Evolutionary conservation across 1,140 invertebrate species (phyloP), one percentile per base, ranked within the genome.

Genomic region (Papilio glaucus): DNA sequence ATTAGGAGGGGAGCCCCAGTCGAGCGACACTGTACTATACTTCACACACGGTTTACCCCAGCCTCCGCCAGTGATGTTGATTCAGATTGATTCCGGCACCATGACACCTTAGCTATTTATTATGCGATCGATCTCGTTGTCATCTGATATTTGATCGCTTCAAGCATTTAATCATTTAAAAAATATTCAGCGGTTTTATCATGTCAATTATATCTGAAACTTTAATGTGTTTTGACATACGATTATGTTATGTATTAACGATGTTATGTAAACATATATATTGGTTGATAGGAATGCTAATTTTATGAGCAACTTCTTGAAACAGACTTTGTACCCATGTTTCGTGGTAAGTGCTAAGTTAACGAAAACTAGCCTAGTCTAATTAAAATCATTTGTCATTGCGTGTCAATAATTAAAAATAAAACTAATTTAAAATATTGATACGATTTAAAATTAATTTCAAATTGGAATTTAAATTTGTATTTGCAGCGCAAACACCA

Each of bases 1-100:
- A 69, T 69, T 53, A 69, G 67, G 26, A 67, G 67, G 67, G 45
- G 67, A 26, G 42, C 13, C 15, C 7, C 45, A 62, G 61, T 62
- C 13, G 33, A 37, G 42, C 42, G 29, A 41, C 63, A 67, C 63
- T 33, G 26, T 29, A 69, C 67, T 69, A 37, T 42, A 69, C 67
- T 69, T 65, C 67, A 33, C 67, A 37, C 67, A 49, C 33, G 62
- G 62, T 18, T 65, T 65, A 24, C 26, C 45, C 42, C 37, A 53
- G 65, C 26, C 45, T 15, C 37, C 12, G 61, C 15, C 29, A 45
- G 67, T 37, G 26, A 53, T 69, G 67, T 53, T 26, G 24, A 33
- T 49, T 49, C 15, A 29, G n/a, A 69, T 69, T 49, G 26, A 53
- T 37, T 53, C 67, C 13, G 33, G 45, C 26, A 49, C 67, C 33